Evolutionary conservation across 2,888 invertebrate genomes (phyloP), one percentile per base, ranked within the genome.

Genomic region (Leistus spinibarbis): DNA sequence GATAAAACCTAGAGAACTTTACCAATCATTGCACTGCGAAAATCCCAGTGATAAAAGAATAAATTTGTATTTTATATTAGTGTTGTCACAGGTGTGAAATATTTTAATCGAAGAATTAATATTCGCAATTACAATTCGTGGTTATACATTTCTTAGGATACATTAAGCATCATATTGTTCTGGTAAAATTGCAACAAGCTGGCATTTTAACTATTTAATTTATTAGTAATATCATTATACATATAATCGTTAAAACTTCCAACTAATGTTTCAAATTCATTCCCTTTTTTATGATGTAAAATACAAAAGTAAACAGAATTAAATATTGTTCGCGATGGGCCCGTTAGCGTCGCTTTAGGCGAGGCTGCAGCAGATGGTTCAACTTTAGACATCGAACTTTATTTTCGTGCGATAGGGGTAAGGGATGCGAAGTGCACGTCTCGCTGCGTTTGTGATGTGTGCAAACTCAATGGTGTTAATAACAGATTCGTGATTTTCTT

Each of bases 401-500:
- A 40, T 40, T 40, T 40, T 40, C 40, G 40, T 40, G 57, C 24
- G 57, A 70, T 63, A 70, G 40, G 70, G 66, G 57, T 65, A 56
- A 72, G 54, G 60, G 56, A 20, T 56, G 72, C 56, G 65, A 72
- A 65, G 54, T 66, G 69, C 75, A 80, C 80, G 79, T 76, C 76
- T 79, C 79, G 77, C 65, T 80, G 80, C 70, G 74, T 78, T 77
- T 76, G 79, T 80, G 80, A 81, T 78, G 78, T 78, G 79, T 78
- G 78, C 78, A 78, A 73, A 78, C 78, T 73, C 78, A 79, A 81
- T 80, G 78, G 77, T 79, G 77, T 78, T 81, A 81, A 81, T 80
- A 78, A 77, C 77, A 78, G 77, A 76, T 74, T 60, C 77, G 77
- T 77, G 78, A 79, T 77, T 79, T 77, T 77, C 76, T 76, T 72